These are phyloP conservation scores for Crotalus tigris DNA, from an alignment of 2,113 vertebrate species.

Conservation along the genomic window DNA sequence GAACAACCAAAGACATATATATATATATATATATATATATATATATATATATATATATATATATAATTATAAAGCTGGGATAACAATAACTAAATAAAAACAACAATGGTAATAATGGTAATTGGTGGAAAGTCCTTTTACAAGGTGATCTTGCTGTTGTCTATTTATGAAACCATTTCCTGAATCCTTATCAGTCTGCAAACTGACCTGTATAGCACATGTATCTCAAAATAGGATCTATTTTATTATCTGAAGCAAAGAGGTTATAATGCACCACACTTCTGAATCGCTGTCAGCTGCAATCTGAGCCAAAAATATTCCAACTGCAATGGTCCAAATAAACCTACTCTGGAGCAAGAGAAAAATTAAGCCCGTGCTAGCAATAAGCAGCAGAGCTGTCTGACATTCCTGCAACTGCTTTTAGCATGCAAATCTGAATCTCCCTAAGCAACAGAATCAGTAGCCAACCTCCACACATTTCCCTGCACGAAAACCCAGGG, in stretches of 20 bases:
- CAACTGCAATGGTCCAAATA: neutral
- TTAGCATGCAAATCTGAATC: neutral
- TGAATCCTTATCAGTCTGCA: neutral
- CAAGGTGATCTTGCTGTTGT: neutral
- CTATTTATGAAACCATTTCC: neutral
- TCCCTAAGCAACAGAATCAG: neutral
- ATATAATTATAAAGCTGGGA: too few species aligned
- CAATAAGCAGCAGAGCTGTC: neutral
- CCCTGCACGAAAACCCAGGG: fast-evolving
- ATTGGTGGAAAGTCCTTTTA: neutral
- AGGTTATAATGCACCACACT: neutral
- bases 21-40: too few species aligned
- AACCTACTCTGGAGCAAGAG: neutral
- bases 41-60: too few species aligned
- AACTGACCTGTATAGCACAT: neutral
- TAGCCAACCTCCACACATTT: neutral
- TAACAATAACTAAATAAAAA: too few species aligned
- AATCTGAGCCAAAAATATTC: neutral
- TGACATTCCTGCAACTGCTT: neutral
- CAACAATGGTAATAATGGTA: neutral
- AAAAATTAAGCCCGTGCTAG: neutral
- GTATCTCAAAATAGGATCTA: too few species aligned
- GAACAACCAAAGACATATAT: too few species aligned
- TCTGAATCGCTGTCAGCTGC: neutral
- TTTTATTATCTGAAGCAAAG: neutral